Base-by-base conservation (phyloP, 2,888 invertebrate species). In the Sminthurinus aureus region DNA sequence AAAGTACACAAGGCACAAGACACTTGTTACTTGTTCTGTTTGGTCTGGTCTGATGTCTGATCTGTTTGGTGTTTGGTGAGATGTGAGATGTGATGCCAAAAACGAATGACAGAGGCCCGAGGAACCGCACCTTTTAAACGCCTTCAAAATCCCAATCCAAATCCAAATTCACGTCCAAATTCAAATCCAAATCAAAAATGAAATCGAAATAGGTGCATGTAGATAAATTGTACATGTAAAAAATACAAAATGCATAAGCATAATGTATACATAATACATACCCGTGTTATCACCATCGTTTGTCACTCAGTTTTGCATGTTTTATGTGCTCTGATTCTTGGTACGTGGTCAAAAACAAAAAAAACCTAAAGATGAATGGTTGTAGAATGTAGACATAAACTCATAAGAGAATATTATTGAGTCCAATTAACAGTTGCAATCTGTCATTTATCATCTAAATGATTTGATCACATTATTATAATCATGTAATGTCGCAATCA, bases 61-160 rank as follows among this genome's bases (percentile, higher is more conserved):
- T n/a, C 13, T 74, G 1, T 20, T 69, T 69, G 12, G 24, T 20
- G 13, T 20, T 69, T 74, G 22, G 18, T 18, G 12, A n/a, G n/a
- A n/a, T 24, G 8, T 20, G 12, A 24, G 20, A 22, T 64, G 52
- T 77, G 58, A 77, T 77, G 77, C 58, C 64, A 64, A 64, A 64
- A 26, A 24, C 8, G n/a, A 58, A 26, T 18, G 18, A 67, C 38
- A 79, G 38, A 79, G 20, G 13, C 67, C 20, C 58, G 77, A 77
- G 79, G 79, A 79, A 79, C 79, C 79, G 79, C 79, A 67, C 79
- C 79, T 79, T 79, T 67, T 67, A 38, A 38, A 79, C 79, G 79
- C 79, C 79, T 79, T 79, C 50, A 64, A 26, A 64, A 24, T 13
- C 6, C 12, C 4, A 76, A 0, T 12, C 38, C 38, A 38, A 38